phyloP scores from a whole-genome alignment of 1,140 invertebrate species.

The Campoletis sonorensis region DNA sequence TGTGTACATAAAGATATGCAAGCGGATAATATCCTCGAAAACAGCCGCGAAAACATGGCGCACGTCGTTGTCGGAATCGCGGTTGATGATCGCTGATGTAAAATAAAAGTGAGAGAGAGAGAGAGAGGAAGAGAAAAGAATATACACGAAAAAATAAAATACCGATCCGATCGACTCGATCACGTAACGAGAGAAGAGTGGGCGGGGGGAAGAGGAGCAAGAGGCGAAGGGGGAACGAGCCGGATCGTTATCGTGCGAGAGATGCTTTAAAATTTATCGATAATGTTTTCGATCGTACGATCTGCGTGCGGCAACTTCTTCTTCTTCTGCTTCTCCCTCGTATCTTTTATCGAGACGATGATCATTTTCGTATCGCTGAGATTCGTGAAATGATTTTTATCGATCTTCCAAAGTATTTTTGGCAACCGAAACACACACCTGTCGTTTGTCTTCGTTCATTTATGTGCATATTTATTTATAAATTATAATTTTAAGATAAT shows the following conservation, averaged over 20 bases:
- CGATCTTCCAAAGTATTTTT: not conserved
- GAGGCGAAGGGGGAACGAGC: not conserved
- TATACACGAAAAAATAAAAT: not conserved
- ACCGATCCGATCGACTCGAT: not conserved
- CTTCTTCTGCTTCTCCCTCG: not conserved
- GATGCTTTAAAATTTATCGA: not conserved
- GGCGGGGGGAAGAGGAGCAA: too few species aligned
- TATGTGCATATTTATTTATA: too few species aligned
- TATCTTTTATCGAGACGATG: not conserved
- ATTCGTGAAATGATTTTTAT: not conserved
- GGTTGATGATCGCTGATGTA: not conserved
- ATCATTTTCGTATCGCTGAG: slow-evolving; percentile 6
- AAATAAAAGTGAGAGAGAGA: too few species aligned
- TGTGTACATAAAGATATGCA: slow-evolving; percentile 11
- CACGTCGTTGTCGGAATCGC: not conserved
- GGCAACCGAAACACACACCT: not conserved
- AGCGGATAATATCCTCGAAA: not conserved
- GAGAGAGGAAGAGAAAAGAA: not conserved
- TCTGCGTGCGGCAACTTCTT: not conserved
- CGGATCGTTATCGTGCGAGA: not conserved
- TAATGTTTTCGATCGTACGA: slow-evolving; percentile 1
- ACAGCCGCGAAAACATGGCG: not conserved
- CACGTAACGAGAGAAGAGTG: too few species aligned
- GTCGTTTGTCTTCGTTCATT: not conserved
- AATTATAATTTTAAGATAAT: too few species aligned